Percentiles rank a stretch among this genome's conserved stretches.
Evolutionary conservation across 2,888 invertebrate species (phyloP).

Genomic region (Sphaerophoria taeniata): DNA sequence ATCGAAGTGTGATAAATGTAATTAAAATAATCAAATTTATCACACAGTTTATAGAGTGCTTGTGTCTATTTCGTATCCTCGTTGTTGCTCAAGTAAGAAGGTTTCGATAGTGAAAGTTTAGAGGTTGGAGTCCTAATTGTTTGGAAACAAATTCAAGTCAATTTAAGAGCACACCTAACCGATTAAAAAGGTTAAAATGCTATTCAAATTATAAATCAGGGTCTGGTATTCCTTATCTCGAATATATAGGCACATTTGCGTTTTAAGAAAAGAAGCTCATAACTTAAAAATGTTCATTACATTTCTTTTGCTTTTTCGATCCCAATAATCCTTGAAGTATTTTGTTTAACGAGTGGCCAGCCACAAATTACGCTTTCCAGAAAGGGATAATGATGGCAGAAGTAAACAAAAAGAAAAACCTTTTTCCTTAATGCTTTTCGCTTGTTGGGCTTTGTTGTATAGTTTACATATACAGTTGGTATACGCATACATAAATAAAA

Average conservation of each 20-base stretch:
- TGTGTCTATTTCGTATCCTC: constrained; percentile 3
- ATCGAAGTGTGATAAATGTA: constrained; percentile 33
- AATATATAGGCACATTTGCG: too few species aligned
- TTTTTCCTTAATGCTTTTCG: constrained; percentile 26
- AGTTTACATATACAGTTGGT: too few species aligned
- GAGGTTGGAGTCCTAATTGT: too few species aligned
- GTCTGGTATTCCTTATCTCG: too few species aligned
- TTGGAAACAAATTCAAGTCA: too few species aligned
- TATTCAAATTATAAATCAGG: too few species aligned
- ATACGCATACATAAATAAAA: too few species aligned
- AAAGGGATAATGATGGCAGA: constrained; percentile 36
- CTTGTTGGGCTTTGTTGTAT: constrained; percentile 24
- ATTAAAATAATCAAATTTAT: constrained; percentile 27
- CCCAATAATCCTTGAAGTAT: constrained; percentile 7
- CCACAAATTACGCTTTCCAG: constrained; percentile 41
- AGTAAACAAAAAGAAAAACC: constrained; percentile 41
- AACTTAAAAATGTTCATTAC: constrained; percentile 34
- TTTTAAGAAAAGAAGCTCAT: not conserved
- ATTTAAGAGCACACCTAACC: too few species aligned
- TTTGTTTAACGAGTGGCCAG: constrained; percentile 41
- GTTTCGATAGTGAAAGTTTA: too few species aligned
- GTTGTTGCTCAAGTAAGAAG: constrained; percentile 15
- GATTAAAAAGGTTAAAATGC: too few species aligned
- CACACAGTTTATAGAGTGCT: not conserved
- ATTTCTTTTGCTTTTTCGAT: constrained; percentile 4